Base-by-base conservation (phyloP, 2,797 vertebrate species). In the Novumbra hubbsi region DNA sequence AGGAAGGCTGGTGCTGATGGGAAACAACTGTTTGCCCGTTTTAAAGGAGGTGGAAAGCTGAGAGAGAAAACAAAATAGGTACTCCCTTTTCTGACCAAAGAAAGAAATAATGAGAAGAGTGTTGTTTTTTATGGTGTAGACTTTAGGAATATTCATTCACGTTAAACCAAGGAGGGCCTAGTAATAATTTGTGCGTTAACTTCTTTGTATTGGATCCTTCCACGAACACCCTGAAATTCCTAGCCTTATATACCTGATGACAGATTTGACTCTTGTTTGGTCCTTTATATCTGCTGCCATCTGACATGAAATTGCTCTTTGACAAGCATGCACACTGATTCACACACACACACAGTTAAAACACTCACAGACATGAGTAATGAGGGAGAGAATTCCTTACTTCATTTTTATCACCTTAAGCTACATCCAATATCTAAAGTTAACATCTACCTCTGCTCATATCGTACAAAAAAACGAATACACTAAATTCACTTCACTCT, bases 301-400 rank as follows among this genome's bases (percentile, higher is more conserved):
- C 80, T 91, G 89, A 91, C 89, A 85, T 85, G 88, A 90, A 91
- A 91, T 78, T n/a, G 79, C 79, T 84, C 90, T 81, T 85, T 91
- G 89, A 88, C 84, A 88, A 83, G 84, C 84, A 76, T 73, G 84
- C 77, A 24, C 75, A 69, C 83, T 80, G 66, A 52, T 67, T 71
- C 12, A 75, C 62, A 65, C 57, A 48, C 57, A 72, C 71, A n/a
- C 62, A 50, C 2, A 64, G 0, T 15, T 64, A 30, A 64, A 64
- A 64, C 62, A 32, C 16, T 64, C 14, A 6, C 38, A 68, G n/a
- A 48, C 66, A 57, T 11, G 17, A 57, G 28, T 14, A 34, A 71
- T 16, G 17, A 16, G 34, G 34, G 34, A 38, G 34, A 32, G 48
- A 70, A 5, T 7, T 11, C n/a, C 73, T 6, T 3, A 77, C 74